Conservation (phyloP, 53 echinoderm and acorn worm genomes). For the Holothuria leucospilota region DNA sequence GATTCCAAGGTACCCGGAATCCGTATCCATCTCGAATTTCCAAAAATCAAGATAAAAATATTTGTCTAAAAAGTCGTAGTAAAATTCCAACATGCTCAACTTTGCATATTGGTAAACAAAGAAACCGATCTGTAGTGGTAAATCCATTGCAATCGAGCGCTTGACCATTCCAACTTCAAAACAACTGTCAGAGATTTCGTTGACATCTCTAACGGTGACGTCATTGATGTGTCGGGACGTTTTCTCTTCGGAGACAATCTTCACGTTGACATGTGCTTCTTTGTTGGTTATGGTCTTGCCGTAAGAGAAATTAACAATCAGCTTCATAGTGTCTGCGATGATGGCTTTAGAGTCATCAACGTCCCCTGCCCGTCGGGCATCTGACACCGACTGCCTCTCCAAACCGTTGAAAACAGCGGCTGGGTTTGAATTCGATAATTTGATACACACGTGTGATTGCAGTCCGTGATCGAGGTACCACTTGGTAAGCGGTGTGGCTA, state of each 20-base stretch:
- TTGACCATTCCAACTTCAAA: constrained; percentile 46
- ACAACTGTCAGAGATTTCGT: not conserved
- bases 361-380: constrained; percentile 52
- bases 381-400: not conserved
- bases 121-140: not conserved
- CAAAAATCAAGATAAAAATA: not conserved
- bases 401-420: too few species aligned
- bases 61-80: constrained; percentile 58
- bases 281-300: constrained; percentile 69
- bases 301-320: constrained; percentile 63
- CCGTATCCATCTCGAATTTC: constrained; percentile 26
- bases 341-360: constrained; percentile 45
- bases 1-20: not conserved
- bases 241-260: too few species aligned
- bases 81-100: constrained; percentile 49
- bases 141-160: constrained; percentile 27
- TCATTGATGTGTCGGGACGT: not conserved
- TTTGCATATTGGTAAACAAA: constrained; percentile 32
- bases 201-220: constrained; percentile 17
- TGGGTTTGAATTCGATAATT: constrained; percentile 8
- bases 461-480: too few species aligned
- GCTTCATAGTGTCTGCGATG: constrained; percentile 58
- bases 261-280: not conserved
- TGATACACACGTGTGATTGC: constrained; percentile 27
- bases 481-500: not conserved